Conservation (phyloP, 1,140 invertebrate species). For the Drosophila ficusphila region DNA sequence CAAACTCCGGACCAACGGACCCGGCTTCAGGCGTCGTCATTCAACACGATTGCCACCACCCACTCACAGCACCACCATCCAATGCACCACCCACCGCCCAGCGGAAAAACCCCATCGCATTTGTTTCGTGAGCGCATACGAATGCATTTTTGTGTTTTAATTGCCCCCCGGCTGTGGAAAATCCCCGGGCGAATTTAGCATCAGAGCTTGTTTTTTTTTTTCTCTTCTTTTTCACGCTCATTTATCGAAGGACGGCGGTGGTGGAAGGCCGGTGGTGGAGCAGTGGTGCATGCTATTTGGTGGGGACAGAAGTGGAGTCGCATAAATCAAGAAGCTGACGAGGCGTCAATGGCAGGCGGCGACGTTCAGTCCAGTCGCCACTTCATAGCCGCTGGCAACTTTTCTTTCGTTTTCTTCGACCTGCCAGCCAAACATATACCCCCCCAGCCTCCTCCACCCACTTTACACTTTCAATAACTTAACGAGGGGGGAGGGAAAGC, state of each 20-base stretch:
- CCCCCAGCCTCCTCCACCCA: background rate
- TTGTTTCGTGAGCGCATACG: conserved; percentile 58
- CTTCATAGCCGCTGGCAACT: conserved; percentile 15
- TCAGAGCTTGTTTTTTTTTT: conserved; percentile 18
- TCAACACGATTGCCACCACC: conserved; percentile 32
- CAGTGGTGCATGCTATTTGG: background rate
- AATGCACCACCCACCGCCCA: background rate
- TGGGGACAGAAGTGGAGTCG: conserved; percentile 15
- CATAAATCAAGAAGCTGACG: conserved; percentile 72
- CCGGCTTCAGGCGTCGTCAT: conserved; percentile 36
- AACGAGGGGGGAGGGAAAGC: conserved; percentile 1
- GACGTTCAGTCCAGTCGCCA: conserved; percentile 40
- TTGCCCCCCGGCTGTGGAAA: conserved; percentile 31
- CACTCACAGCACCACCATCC: background rate
- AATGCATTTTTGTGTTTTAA: conserved; percentile 58
- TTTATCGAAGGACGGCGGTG: conserved; percentile 36
- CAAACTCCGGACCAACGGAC: conserved; percentile 1
- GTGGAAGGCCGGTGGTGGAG: background rate
- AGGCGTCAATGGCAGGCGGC: conserved; percentile 67
- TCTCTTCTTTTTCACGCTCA: conserved; percentile 34
- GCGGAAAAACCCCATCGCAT: conserved; percentile 37
- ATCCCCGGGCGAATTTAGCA: conserved; percentile 24
- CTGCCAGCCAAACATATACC: background rate
- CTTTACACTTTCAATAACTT: conserved; percentile 13
- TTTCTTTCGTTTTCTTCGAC: conserved; percentile 18